Evolutionary conservation across 2,888 invertebrate genomes (phyloP), one percentile per base, ranked within the genome.

Genomic region (Drosophila phalerata): DNA sequence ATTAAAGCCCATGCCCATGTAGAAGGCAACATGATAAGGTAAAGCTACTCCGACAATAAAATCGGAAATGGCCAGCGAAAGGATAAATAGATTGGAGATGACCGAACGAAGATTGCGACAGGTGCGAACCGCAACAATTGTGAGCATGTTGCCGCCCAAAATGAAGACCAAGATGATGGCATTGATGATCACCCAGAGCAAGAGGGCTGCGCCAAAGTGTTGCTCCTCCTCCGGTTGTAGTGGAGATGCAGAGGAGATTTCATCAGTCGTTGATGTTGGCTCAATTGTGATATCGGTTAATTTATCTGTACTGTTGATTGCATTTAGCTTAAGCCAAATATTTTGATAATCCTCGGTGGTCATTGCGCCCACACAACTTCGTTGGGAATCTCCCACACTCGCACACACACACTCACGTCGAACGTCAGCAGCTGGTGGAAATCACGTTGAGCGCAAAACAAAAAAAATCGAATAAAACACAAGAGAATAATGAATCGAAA

Each of bases 11-110:
- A 96, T 91, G 84, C 94, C 93, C 74, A 96, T 91, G 92, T 96
- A 96, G 92, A 97, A 97, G 49, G 95, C 94, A 87, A 96, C 94
- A 91, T 97, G 96, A 92, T 96, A 97, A 17, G 96, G 96, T 81
- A 97, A 92, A 34, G 96, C 95, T 38, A 96, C 92, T 5, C 96
- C 97, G 61, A 97, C 96, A 92, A 96, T 93, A 51, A 96, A 93
- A 92, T 97, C 97, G 25, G 96, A 96, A 73, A 96, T 93, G 30
- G 97, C 97, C 85, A 97, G 93, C 91, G 96, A 96, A 69, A 96
- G 94, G 74, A 97, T 95, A 92, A 97, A 96, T 85, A 96, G 94
- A 93, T 96, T 97, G 66, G 97, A 96, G 58, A 95, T 94, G 52
- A 96, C 94, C 40, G 94, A 94, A 8, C 96, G 95, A 22, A 96